Conservation (phyloP, 2,797 vertebrate species). For the Gambelia wislizenii region DNA sequence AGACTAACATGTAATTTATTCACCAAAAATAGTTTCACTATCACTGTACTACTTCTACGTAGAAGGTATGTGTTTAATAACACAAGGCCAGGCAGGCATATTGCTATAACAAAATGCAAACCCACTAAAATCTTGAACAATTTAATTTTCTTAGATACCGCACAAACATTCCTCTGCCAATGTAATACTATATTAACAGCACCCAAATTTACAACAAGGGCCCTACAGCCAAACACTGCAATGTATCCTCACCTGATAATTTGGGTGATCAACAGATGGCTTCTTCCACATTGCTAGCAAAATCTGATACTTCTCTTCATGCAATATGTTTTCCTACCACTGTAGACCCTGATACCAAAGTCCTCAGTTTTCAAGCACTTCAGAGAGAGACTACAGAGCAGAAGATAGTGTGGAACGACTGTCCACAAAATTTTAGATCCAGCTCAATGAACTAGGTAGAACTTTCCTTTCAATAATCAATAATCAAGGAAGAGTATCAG, state of each 20-base stretch:
- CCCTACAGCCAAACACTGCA: background rate
- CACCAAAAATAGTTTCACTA: background rate
- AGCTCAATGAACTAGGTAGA: background rate
- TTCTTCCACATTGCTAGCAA: background rate
- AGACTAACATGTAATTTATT: background rate
- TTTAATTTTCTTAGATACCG: background rate
- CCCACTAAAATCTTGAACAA: background rate
- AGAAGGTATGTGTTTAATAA: background rate
- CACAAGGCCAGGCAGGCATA: background rate
- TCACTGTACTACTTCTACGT: background rate
- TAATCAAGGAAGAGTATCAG: background rate
- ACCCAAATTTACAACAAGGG: background rate
- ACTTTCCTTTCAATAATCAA: background rate
- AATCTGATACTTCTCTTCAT: too few species aligned
- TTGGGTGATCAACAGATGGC: background rate
- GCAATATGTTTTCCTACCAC: background rate
- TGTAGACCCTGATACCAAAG: background rate
- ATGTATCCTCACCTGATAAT: background rate
- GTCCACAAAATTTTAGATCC: background rate
- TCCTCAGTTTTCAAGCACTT: background rate
- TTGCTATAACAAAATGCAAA: background rate
- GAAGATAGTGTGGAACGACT: background rate
- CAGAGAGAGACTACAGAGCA: background rate
- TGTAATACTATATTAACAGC: background rate
- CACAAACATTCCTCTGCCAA: too few species aligned